Base-by-base conservation (phyloP, 2,113 vertebrate genomes). In the Solea solea region DNA sequence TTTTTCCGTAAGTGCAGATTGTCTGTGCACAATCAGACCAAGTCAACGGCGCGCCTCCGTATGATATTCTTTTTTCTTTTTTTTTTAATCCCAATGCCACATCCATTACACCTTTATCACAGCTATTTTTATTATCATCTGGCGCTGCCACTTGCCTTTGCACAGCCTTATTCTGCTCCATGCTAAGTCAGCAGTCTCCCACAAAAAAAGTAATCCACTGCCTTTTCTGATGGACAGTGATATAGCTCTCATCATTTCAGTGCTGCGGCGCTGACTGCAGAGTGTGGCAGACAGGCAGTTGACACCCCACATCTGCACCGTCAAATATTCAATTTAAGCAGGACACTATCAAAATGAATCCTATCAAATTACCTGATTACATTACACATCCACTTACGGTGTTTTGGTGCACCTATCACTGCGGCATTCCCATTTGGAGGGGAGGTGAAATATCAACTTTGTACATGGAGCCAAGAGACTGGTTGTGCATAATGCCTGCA, bases 81-180 rank as follows among this genome's bases (percentile, higher is more conserved):
- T 72, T 50, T 71, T 84, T 77, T 72, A 39, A 62, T 28, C 54
- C 65, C 55, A 64, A 88, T 81, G 61, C 81, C 65, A 86, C 81
- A 89, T 86, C 82, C 71, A 88, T 92, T 90, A 90, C 79, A 76
- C 89, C 90, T 91, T 90, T 91, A 92, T 92, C 88, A 79, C 82
- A 81, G 76, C 74, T 84, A 72, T 91, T 90, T 89, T 82, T 82
- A 87, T 90, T 91, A 90, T 92, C 86, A 83, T 66, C 72, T 27
- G 9, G 61, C 75, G 81, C 56, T 78, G 81, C 72, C 83, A 85
- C 82, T 89, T 84, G 73, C 84, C 81, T 84, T 89, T 69, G 78
- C 82, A 87, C 78, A 90, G 76, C 64, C 85, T 84, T 70, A 83
- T 88, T 85, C 82, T 73, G 69, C 76, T 34, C 48, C 42, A 71